A percentile compares a stretch with the other conserved stretches of the same genome.
These are phyloP conservation scores for Pedionomus torquatus DNA, from an alignment of 2,113 vertebrate genomes.

Conservation along the genomic window DNA sequence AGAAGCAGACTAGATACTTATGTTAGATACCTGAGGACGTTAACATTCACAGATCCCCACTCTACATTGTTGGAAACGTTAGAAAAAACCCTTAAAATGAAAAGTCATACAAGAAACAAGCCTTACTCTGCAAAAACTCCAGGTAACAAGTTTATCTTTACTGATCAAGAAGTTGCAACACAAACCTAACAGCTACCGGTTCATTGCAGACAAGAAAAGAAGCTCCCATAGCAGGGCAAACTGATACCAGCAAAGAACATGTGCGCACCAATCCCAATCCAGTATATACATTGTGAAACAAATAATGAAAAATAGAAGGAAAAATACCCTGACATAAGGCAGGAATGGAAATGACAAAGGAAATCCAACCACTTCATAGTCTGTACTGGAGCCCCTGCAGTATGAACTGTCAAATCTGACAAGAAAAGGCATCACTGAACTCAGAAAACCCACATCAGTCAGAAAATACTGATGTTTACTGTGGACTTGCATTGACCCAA, in stretches of 20 bases:
- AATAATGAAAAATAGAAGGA: background rate
- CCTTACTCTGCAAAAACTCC: background rate
- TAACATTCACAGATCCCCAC: background rate
- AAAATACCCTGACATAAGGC: background rate
- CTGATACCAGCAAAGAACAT: background rate
- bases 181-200: background rate
- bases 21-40: rapidly evolving
- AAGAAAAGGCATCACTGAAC: background rate
- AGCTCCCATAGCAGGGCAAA: background rate
- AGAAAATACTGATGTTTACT: background rate
- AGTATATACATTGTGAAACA: background rate
- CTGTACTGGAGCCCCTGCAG: background rate
- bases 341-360: background rate
- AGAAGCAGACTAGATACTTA: background rate
- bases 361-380: background rate
- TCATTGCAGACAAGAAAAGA: background rate
- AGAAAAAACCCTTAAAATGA: background rate
- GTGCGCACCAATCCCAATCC: rapidly evolving
- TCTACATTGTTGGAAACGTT: background rate
- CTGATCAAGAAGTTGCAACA: background rate
- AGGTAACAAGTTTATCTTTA: background rate
- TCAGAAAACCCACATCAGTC: background rate
- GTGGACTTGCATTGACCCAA: background rate
- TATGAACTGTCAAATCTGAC: background rate
- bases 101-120: background rate